phyloP scores from a whole-genome alignment of 2,113 vertebrate species.

The Perca fluviatilis region DNA sequence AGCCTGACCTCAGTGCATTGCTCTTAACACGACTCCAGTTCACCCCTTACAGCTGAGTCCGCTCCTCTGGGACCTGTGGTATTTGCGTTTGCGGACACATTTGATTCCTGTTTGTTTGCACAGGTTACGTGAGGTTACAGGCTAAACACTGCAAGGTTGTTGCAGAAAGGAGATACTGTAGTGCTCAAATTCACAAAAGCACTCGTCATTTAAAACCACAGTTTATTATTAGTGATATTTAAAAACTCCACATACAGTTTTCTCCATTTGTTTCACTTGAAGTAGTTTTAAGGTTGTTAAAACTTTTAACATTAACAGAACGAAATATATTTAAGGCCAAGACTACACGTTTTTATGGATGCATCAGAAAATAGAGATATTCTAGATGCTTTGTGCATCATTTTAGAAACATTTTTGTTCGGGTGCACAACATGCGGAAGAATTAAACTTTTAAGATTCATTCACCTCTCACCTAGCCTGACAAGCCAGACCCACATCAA shows the following conservation, averaged over 20 bases:
- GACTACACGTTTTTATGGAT: no score
- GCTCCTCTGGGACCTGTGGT: conserved; percentile 32
- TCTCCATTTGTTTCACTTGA: not conserved
- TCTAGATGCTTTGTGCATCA: no score
- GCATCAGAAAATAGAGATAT: no score
- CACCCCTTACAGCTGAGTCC: conserved; percentile 7
- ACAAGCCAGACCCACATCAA: no score
- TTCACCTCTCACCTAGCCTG: no score
- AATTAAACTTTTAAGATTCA: not conserved
- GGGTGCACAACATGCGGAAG: not conserved
- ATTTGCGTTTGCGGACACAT: conserved; percentile 34
- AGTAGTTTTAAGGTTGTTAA: not conserved
- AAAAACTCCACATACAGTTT: not conserved
- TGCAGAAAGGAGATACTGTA: not conserved
- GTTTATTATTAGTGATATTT: not conserved
- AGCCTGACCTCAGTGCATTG: conserved; percentile 26
- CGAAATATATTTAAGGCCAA: no score
- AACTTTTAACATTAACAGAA: no score
- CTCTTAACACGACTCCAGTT: conserved; percentile 9
- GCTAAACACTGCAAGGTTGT: conserved; percentile 29
- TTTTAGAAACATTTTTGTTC: not conserved
- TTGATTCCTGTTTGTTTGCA: conserved; percentile 36
- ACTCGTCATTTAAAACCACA: not conserved
- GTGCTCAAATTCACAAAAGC: not conserved
- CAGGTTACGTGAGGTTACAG: conserved; percentile 36